Evolutionary conservation across 2,888 invertebrate genomes (phyloP).

Genomic region (Lacanobia wlatinum): DNA sequence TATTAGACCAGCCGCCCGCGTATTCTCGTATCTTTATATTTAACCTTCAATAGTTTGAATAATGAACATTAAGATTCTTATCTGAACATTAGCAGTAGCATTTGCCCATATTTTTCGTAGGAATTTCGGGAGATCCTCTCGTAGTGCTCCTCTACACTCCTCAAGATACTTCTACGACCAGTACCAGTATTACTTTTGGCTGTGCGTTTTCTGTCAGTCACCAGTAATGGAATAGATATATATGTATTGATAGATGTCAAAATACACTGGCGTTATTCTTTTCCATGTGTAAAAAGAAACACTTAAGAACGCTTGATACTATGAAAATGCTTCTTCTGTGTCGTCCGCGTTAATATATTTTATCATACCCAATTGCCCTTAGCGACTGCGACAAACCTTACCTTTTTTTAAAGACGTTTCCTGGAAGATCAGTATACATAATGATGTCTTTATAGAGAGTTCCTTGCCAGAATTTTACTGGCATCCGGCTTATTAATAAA

Average conservation of each 20-base stretch:
- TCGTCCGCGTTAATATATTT: neutral
- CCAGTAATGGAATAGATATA: no score
- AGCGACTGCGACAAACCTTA: neutral
- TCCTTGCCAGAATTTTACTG: neutral
- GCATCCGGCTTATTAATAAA: constrained; percentile 24
- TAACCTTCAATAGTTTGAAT: neutral
- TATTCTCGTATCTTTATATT: neutral
- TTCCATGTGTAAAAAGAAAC: neutral
- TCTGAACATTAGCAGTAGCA: neutral
- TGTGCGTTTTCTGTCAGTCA: no score
- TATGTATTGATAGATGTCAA: no score
- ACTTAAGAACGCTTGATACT: neutral
- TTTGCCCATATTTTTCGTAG: no score
- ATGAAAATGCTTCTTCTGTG: neutral
- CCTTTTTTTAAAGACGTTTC: constrained; percentile 1
- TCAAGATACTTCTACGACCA: no score
- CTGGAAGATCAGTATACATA: neutral
- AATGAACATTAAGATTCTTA: neutral
- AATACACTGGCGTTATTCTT: neutral
- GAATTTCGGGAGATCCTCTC: no score
- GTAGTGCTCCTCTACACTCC: no score
- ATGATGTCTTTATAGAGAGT: neutral
- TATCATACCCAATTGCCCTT: neutral
- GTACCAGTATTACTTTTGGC: no score
- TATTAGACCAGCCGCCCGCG: no score